Conservation (phyloP, 2,113 vertebrate genomes). For the Physeter macrocephalus region DNA sequence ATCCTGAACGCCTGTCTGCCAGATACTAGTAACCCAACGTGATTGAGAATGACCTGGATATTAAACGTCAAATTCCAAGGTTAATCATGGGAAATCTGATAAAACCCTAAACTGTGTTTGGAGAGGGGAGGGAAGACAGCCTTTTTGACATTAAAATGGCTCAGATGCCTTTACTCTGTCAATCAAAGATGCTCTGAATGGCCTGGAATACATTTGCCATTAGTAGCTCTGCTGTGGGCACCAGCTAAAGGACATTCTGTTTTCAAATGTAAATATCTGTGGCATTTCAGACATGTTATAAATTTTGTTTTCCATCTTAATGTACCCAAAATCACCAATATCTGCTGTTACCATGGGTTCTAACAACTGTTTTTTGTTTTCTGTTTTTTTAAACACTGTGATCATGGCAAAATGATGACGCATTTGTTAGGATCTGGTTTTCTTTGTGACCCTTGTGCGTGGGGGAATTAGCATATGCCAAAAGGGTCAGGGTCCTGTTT, state of each 20-base stretch:
- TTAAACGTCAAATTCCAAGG: background rate
- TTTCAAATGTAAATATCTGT: background rate
- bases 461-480: background rate
- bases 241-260: background rate
- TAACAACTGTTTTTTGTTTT: too few relatives aligned
- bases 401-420: background rate
- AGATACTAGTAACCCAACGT: background rate
- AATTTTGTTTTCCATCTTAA: background rate
- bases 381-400: background rate
- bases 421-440: background rate
- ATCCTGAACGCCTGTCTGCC: background rate
- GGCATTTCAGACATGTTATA: background rate
- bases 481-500: background rate
- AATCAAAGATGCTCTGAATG: background rate
- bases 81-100: slow-evolving; percentile 9
- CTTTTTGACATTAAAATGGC: background rate
- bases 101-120: background rate
- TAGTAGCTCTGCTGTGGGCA: background rate
- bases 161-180: background rate
- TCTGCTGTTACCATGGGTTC: background rate
- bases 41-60: background rate
- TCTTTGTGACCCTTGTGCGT: background rate
- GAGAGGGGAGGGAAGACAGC: background rate
- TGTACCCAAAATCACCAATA: background rate
- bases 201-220: background rate